Evolutionary conservation across 2,888 invertebrate genomes (phyloP).

Genomic region (Polydrusus cervinus): DNA sequence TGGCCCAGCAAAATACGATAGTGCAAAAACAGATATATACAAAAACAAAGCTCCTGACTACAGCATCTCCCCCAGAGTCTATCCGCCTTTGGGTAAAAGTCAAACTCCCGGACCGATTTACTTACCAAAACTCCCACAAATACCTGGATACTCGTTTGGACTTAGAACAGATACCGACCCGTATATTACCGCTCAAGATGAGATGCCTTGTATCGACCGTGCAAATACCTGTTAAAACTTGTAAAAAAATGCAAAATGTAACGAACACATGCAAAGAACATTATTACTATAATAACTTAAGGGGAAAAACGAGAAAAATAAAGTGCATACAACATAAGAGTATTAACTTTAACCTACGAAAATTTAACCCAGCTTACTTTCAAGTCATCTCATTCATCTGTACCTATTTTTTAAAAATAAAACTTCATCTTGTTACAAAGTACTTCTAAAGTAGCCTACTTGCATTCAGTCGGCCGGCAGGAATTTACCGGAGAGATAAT

Average conservation of each 20-base stretch:
- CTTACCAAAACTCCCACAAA: slow-evolving; percentile 58
- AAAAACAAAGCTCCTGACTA: slow-evolving; percentile 65
- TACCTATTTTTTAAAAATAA: too few relatives aligned
- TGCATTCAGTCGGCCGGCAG: too few relatives aligned
- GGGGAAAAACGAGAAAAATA: slow-evolving; percentile 40
- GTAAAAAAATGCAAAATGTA: slow-evolving; percentile 20
- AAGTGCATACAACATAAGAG: slow-evolving; percentile 17
- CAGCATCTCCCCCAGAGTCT: slow-evolving; percentile 62
- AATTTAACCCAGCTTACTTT: too few relatives aligned
- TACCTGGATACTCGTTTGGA: slow-evolving; percentile 76
- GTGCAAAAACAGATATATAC: slow-evolving; percentile 62
- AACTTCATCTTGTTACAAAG: too few relatives aligned
- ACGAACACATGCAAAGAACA: slow-evolving; percentile 4
- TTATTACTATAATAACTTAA: slow-evolving; percentile 44
- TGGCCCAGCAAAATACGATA: slow-evolving; percentile 71
- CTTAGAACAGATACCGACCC: slow-evolving; percentile 75
- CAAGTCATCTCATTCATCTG: too few relatives aligned
- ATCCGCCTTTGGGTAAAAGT: slow-evolving; percentile 54
- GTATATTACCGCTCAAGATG: slow-evolving; percentile 76
- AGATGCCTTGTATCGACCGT: slow-evolving; percentile 61
- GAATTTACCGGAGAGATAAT: too few relatives aligned
- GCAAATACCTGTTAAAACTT: slow-evolving; percentile 30
- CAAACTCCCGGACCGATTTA: slow-evolving; percentile 65
- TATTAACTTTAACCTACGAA: too few relatives aligned
- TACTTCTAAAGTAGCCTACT: too few relatives aligned